Evolutionary conservation across 2,797 vertebrate species (phyloP).

Genomic region (Phoxinus dragarum): DNA sequence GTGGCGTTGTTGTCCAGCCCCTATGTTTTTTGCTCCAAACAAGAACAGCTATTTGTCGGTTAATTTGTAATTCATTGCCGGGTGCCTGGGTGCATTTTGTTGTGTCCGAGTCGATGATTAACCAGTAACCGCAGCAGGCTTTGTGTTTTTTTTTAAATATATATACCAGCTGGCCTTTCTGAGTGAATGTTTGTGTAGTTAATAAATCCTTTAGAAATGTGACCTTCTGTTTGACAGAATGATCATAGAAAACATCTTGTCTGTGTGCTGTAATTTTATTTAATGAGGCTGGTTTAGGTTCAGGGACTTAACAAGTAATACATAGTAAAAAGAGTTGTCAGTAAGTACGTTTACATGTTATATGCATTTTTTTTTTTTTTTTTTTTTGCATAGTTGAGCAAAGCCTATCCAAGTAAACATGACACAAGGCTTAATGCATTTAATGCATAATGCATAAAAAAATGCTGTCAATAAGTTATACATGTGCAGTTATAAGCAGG

Average conservation of each 20-base stretch:
- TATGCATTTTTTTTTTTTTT: background rate
- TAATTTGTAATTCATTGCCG: slow-evolving; percentile 77
- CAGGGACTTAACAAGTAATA: background rate
- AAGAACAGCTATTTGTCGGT: slow-evolving; percentile 62
- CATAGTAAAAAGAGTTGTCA: background rate
- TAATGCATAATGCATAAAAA: background rate
- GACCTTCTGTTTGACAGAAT: slow-evolving; percentile 22
- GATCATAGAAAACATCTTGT: background rate
- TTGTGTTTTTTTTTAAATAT: slow-evolving; percentile 38
- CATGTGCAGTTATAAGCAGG: background rate
- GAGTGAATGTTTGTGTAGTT: slow-evolving; percentile 50
- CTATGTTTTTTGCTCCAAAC: slow-evolving; percentile 43
- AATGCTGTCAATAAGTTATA: background rate
- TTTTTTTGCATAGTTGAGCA: background rate
- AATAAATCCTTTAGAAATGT: slow-evolving; percentile 57
- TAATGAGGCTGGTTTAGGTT: background rate
- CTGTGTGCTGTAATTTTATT: background rate
- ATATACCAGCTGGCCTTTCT: slow-evolving; percentile 55
- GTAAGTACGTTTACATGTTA: background rate
- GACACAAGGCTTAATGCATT: background rate
- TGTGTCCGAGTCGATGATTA: slow-evolving; percentile 79
- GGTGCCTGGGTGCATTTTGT: slow-evolving; percentile 66
- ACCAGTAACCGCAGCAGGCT: slow-evolving; percentile 65
- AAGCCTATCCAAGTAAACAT: background rate
- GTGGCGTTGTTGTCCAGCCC: slow-evolving; percentile 37